Conservation (phyloP, 2,113 vertebrate species). For the Apteryx mantelli region DNA sequence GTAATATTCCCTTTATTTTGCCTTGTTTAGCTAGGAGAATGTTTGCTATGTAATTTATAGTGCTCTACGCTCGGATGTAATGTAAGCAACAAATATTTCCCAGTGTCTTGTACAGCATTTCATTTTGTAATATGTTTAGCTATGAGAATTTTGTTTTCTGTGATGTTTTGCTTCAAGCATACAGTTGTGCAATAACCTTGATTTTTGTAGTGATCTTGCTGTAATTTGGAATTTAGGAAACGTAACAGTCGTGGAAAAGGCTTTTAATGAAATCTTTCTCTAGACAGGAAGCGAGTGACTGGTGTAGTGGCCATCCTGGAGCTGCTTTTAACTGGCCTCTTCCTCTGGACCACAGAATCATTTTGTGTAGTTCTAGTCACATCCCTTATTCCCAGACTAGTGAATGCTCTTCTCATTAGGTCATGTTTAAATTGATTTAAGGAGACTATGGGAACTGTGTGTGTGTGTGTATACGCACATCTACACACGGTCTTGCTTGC, state of each 20-base stretch:
- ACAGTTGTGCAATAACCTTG: conserved; percentile 54
- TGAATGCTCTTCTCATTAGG: background rate
- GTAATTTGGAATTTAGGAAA: conserved; percentile 58
- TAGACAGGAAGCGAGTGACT: conserved; percentile 40
- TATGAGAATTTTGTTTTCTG: background rate
- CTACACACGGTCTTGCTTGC: background rate
- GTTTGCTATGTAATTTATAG: conserved; percentile 35
- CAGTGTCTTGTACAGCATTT: background rate
- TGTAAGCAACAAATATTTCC: conserved; percentile 46
- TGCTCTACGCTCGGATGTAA: conserved; percentile 38
- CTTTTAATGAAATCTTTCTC: conserved; percentile 2
- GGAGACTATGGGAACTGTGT: background rate
- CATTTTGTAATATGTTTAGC: conserved; percentile 32
- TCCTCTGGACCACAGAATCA: background rate
- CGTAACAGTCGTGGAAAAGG: conserved; percentile 34
- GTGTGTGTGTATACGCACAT: fast-evolving
- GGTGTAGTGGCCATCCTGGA: conserved; percentile 8
- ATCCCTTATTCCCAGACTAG: background rate
- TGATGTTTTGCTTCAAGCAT: conserved; percentile 1
- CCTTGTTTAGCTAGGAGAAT: background rate
- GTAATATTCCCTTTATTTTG: background rate
- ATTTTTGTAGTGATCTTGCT: conserved; percentile 20
- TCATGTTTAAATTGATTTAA: background rate
- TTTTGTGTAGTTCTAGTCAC: background rate
- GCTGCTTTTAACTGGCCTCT: conserved; percentile 11